Percentiles rank a stretch among this genome's conserved stretches.
Conservation (phyloP, 2,888 invertebrate genomes). For the Dilophus febrilis region DNA sequence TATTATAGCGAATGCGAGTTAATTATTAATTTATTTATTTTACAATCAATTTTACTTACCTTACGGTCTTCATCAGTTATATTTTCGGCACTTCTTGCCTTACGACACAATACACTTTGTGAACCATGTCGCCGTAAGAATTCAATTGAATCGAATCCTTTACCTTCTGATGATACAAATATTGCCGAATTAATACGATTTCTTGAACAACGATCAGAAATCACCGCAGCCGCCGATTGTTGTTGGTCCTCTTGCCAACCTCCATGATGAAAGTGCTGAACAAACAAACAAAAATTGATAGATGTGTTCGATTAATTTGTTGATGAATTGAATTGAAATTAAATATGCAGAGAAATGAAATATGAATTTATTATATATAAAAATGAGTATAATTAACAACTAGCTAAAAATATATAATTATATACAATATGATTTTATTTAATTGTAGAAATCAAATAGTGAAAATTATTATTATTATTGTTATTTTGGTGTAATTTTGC, state of each 20-base stretch:
- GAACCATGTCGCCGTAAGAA: constrained; percentile 64
- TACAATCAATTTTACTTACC: constrained; percentile 16
- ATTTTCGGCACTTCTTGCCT: constrained; percentile 59
- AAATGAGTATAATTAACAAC: too few species aligned
- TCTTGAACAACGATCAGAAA: constrained; percentile 42
- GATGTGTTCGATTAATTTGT: too few species aligned
- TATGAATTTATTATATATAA: too few species aligned
- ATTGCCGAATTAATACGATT: constrained; percentile 75
- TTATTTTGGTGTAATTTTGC: too few species aligned
- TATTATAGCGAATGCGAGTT: too few species aligned
- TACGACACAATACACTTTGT: constrained; percentile 60
- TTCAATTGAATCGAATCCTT: constrained; percentile 63
- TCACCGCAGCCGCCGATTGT: constrained; percentile 34
- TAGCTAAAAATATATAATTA: too few species aligned
- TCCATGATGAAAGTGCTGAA: constrained; percentile 52
- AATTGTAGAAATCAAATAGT: too few species aligned
- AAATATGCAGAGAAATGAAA: too few species aligned
- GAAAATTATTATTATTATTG: too few species aligned
- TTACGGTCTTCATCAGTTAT: constrained; percentile 34
- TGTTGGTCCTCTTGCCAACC: constrained; percentile 40
- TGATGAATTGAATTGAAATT: too few species aligned
- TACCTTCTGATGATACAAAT: constrained; percentile 58
- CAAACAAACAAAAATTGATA: constrained; percentile 15
- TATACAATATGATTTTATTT: too few species aligned
- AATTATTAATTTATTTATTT: too few species aligned